These are phyloP conservation scores for Orbicella faveolata DNA, from an alignment of 64 coral and sea anemone genomes.

Conservation along the genomic window DNA sequence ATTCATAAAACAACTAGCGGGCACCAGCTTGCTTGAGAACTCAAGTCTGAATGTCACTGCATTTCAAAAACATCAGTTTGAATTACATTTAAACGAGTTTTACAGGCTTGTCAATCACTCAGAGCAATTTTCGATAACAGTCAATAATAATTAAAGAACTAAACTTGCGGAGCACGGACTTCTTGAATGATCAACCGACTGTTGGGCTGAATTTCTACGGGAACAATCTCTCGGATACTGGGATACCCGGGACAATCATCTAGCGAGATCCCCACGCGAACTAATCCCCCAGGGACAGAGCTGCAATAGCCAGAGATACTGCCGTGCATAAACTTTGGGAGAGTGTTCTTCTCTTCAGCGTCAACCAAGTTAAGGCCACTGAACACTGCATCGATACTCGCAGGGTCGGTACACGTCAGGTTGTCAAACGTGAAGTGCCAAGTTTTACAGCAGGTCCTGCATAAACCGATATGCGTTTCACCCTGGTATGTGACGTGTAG, in stretches of 20 bases:
- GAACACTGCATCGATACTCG: conserved; percentile 58
- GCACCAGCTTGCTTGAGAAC: no score
- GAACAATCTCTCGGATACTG: conserved; percentile 1
- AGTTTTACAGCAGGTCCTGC: conserved; percentile 66
- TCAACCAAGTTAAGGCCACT: conserved; percentile 51
- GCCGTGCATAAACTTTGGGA: conserved; percentile 73
- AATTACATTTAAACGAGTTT: no score
- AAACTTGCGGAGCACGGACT: conserved; percentile 29
- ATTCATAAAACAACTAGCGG: no score
- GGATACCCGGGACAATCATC: conserved; percentile 53
- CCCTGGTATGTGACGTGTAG: conserved; percentile 78
- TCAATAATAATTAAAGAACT: neutral
- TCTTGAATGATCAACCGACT: conserved; percentile 84
- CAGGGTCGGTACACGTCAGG: conserved; percentile 66
- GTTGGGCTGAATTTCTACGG: conserved; percentile 37
- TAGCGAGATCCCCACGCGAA: conserved; percentile 56
- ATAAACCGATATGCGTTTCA: conserved; percentile 73
- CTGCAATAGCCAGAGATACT: conserved; percentile 81
- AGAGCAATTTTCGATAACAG: neutral
- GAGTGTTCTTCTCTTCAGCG: conserved; percentile 51
- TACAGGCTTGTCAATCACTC: no score
- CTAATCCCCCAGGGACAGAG: conserved; percentile 51
- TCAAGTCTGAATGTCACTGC: no score
- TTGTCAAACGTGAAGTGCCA: conserved; percentile 89
- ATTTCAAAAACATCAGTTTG: no score